Evolutionary conservation across 2,888 invertebrate species (phyloP), one percentile per base, ranked within the genome.

Genomic region (Drosophila anceps): DNA sequence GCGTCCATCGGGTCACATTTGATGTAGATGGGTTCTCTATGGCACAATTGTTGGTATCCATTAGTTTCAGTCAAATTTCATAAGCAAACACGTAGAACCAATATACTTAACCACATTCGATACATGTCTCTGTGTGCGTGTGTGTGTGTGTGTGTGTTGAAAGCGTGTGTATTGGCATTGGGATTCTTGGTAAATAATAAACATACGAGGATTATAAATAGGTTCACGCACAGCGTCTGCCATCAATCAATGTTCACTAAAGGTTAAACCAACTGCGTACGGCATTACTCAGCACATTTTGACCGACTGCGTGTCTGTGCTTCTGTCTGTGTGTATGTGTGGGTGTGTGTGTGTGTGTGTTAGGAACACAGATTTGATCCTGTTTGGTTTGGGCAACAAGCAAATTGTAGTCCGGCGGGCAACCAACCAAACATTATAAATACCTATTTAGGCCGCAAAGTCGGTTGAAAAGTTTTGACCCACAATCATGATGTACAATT

Each of bases 41-140:
- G 62, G 69, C 73, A 48, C 54, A 59, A 33, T 69, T 58, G 31
- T 65, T 7, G 58, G 70, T 50, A 61, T 84, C 84, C 84, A 84
- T 84, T 90, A 90, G 88, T 90, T 88, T 62, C 78, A 77, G 81
- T 80, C 90, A 88, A 88, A 80, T 76, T 84, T 82, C 82, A 73
- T 73, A 73, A 73, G 73, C 84, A 84, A 88, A 81, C 85, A 73
- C 24, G 69, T 69, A 70, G 72, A 79, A 60, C 77, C 88, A 89
- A 84, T 84, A 82, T 76, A 66, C 79, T 69, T 65, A 68, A 69
- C 46, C 57, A 33, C 20, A 48, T 37, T 53, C 51, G 37, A 35
- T 62, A 71, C 7, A 31, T 18, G 5, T 10, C 2, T 31, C 5
- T 29, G 10, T 48, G 31, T 15, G 46, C 6, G 27, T 10, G 5